Conservation (phyloP, 2,113 vertebrate genomes). For the Vidua macroura region DNA sequence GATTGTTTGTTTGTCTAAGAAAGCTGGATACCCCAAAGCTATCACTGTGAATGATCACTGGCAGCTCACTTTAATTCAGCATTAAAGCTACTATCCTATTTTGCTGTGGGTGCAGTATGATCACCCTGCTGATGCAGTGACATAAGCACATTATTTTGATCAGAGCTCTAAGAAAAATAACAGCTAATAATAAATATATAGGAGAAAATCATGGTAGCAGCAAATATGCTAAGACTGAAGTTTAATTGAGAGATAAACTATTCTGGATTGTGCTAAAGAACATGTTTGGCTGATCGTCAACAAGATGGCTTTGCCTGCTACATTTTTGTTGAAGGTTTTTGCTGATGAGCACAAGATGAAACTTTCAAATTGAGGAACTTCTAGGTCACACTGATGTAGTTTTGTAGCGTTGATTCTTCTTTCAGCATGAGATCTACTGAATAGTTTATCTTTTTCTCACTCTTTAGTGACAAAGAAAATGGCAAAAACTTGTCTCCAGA, state of each 20-base stretch:
- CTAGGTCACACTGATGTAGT: slow-evolving; percentile 4
- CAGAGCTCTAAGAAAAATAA: not conserved
- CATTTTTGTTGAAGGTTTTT: slow-evolving; percentile 1
- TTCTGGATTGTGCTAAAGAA: not conserved
- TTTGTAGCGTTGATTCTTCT: slow-evolving; percentile 53
- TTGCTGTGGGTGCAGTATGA: not conserved
- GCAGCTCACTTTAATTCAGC: not conserved
- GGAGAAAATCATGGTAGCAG: not conserved
- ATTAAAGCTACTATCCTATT: rapidly evolving
- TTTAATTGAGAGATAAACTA: not conserved
- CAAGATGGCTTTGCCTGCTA: not conserved
- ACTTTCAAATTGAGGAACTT: slow-evolving; percentile 58
- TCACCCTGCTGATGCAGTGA: not conserved
- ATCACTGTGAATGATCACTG: not conserved
- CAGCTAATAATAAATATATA: not conserved
- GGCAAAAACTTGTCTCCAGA: not conserved
- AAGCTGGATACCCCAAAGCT: not conserved
- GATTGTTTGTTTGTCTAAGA: not conserved
- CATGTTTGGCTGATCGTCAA: not conserved
- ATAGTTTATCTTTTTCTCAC: slow-evolving; percentile 13
- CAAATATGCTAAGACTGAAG: not conserved
- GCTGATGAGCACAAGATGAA: not conserved
- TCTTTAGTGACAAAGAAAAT: not conserved
- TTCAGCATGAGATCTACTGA: not conserved
- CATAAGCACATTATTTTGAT: not conserved